Evolutionary conservation across 1,140 invertebrate genomes (phyloP).

Genomic region (Drosophila tani): DNA sequence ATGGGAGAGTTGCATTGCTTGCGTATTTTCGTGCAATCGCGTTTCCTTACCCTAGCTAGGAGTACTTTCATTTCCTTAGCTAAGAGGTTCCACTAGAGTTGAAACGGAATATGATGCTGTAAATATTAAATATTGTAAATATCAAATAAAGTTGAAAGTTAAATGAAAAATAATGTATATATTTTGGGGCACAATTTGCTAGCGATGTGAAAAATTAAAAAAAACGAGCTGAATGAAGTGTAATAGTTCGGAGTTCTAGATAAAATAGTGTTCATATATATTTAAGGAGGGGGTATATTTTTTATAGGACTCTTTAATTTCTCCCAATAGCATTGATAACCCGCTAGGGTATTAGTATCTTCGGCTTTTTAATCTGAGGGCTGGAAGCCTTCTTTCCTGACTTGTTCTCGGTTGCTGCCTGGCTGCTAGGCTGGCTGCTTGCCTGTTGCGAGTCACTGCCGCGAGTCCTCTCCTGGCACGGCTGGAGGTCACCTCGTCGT

Average conservation of each 20-base stretch:
- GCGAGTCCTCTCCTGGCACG: constrained; percentile 63
- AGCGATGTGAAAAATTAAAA: background rate
- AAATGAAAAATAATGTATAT: background rate
- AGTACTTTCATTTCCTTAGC: background rate
- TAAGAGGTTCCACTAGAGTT: background rate
- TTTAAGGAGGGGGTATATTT: too few relatives aligned
- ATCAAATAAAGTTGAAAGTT: too few relatives aligned
- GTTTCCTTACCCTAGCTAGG: constrained; percentile 17
- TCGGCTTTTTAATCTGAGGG: background rate
- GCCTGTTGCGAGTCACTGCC: constrained; percentile 69
- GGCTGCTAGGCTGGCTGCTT: constrained; percentile 9
- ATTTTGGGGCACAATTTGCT: background rate
- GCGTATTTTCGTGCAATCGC: constrained; percentile 59
- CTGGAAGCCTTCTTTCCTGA: background rate
- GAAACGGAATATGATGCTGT: background rate
- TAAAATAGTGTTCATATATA: too few relatives aligned
- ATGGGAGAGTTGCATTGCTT: constrained; percentile 45
- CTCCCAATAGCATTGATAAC: background rate
- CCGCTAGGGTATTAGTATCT: constrained; percentile 15
- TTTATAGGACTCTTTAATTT: background rate
- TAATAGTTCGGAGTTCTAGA: too few relatives aligned
- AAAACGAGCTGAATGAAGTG: too few relatives aligned
- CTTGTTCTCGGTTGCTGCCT: constrained; percentile 12
- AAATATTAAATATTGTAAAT: too few relatives aligned
- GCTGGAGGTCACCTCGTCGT: constrained; percentile 79